Evolutionary conservation across 2,797 vertebrate genomes (phyloP), one percentile per base, ranked within the genome.

Genomic region (Pseudochaenichthys georgianus): DNA sequence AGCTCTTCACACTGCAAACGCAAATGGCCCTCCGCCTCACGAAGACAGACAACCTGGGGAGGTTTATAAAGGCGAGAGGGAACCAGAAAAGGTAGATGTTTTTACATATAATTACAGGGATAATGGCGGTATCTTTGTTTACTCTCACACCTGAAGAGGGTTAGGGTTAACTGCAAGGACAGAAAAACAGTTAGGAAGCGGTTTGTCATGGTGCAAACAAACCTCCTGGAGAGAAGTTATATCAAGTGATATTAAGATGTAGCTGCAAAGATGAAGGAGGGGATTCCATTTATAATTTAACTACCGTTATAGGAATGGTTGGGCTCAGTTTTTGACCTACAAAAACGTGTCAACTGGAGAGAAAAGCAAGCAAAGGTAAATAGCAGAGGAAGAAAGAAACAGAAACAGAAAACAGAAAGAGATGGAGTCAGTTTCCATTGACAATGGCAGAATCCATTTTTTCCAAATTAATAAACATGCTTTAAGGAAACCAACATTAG

Each of bases 1-100:
- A 95, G 84, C 84, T 97, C 97, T 85, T 96, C 88, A 81, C 94
- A 95, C 41, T 87, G 91, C 80, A 97, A 82, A 70, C 91, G 92
- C 76, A 97, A 87, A 80, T 84, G 93, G 28, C 47, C 83, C 86
- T 96, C 93, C 4, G 82, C 76, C 84, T 97, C 96, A 77, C 95
- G 92, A 16, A 98, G 95, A 82, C 89, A 74, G 73, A 98, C 92
- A 73, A 97, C 96, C 97, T 99, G 87, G 31, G 84, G 86, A 88
- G 53, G 83, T 61, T 43, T 43, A 67, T 12, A 50, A 69, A 51
- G 23, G 9, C 9, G 13, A 43, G 9, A 61, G 42, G 17, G 23
- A 43, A 48, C 13, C 23, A 48, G 52, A 73, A 12, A 68, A 38
- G 38, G 64, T 3, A 46, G 1, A n/a, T 50, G 34, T 43, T 47